Conservation (phyloP, 2,113 vertebrate genomes). For the Talpa occidentalis region DNA sequence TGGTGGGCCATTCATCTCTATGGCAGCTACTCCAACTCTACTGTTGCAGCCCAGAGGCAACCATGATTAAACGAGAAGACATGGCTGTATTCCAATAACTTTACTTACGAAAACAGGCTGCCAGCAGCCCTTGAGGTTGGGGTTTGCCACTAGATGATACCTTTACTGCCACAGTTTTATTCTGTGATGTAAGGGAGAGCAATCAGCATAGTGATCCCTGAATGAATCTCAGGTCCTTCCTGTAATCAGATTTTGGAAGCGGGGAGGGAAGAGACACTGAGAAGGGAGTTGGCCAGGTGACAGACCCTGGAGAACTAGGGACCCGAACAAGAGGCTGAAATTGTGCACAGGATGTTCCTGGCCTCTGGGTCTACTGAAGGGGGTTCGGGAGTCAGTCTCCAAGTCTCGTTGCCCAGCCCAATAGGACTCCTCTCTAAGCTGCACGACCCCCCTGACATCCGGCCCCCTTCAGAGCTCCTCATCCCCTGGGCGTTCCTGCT, state of each 20-base stretch:
- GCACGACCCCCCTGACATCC: background rate
- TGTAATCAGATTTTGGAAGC: background rate
- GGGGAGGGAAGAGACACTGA: background rate
- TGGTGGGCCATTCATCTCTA: background rate
- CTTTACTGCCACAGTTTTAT: background rate
- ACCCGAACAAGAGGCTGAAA: background rate
- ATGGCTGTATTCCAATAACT: background rate
- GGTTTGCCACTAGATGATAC: background rate
- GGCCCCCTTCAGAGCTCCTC: background rate
- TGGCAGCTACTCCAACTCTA: accelerated
- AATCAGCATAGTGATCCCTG: background rate
- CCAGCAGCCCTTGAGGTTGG: background rate
- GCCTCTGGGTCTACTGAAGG: background rate
- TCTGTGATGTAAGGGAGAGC: background rate
- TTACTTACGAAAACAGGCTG: background rate
- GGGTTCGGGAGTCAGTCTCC: background rate
- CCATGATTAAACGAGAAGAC: accelerated
- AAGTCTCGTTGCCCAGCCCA: background rate
- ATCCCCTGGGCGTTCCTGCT: accelerated
- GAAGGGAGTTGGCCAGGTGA: background rate
- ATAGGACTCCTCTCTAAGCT: accelerated
- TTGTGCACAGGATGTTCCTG: background rate
- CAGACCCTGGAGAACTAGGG: background rate
- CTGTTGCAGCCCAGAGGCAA: background rate
- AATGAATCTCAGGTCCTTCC: background rate